These are phyloP conservation scores for Fopius arisanus DNA, from an alignment of 1,140 invertebrate genomes.

Conservation along the genomic window DNA sequence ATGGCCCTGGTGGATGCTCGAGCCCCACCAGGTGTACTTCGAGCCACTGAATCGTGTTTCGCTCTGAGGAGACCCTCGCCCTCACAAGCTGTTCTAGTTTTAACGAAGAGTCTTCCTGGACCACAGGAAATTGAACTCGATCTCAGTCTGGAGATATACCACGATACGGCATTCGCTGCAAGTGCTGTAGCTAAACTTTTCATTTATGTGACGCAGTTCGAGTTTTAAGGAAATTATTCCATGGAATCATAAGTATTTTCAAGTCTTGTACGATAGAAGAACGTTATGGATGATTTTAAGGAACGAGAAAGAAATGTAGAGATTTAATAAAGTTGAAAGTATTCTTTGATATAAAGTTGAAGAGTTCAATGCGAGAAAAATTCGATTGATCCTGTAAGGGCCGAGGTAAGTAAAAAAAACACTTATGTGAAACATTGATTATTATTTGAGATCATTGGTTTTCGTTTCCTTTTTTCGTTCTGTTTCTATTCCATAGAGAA, in stretches of 20 bases:
- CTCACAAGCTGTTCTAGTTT: constrained; percentile 76
- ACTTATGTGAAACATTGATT: constrained; percentile 5
- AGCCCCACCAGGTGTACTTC: constrained; percentile 68
- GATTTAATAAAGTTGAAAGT: no score
- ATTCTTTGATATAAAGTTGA: no score
- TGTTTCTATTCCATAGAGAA: background rate
- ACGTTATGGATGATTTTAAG: no score
- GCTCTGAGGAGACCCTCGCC: constrained; percentile 65
- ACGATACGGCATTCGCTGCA: constrained; percentile 73
- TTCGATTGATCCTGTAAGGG: no score
- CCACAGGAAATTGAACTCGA: constrained; percentile 91
- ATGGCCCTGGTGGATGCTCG: constrained; percentile 74
- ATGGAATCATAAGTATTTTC: background rate
- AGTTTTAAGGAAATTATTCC: constrained; percentile 68
- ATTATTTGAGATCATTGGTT: constrained; percentile 27
- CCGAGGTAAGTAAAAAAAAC: no score
- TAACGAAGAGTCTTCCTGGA: constrained; percentile 77
- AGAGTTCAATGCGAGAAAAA: no score
- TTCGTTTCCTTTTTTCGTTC: background rate
- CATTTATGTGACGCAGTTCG: constrained; percentile 85
- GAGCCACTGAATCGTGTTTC: constrained; percentile 75
- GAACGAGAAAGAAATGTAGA: no score
- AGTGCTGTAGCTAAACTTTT: constrained; percentile 84
- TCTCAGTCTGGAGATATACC: constrained; percentile 85
- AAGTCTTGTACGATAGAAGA: no score